Conservation (phyloP, 2,888 invertebrate species). For the Caenorhabditis sp. region DNA sequence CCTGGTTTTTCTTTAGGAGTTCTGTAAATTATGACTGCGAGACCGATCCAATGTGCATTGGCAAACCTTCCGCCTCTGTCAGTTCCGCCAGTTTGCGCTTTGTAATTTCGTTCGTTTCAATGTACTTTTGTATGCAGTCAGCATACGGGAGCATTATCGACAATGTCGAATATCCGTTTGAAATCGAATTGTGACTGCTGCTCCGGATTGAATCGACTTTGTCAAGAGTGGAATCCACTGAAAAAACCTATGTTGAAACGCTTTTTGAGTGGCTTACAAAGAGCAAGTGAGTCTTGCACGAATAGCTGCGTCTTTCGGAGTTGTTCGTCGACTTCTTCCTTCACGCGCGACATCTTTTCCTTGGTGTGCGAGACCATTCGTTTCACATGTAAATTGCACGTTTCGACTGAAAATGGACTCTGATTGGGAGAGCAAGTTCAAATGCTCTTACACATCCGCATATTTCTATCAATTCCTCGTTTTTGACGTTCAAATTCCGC, state of each 20-base stretch:
- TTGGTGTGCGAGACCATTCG: constrained; percentile 6
- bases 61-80: neutral
- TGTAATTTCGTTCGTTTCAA: no score
- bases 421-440: neutral
- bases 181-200: no score
- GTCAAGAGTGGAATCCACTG: constrained; percentile 24
- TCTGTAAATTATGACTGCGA: neutral
- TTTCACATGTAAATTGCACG: constrained; percentile 10
- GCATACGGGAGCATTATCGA: constrained; percentile 3
- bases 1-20: neutral
- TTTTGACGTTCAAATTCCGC: constrained; percentile 5
- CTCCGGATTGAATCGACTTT: constrained; percentile 3
- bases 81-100: neutral
- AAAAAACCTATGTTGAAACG: neutral
- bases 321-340: neutral
- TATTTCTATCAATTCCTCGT: neutral
- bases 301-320: neutral
- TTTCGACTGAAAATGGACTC: constrained; percentile 8
- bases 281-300: neutral
- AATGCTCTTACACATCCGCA: neutral
- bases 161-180: neutral
- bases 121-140: neutral
- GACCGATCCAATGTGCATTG: no score
- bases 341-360: neutral
- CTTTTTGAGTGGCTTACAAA: neutral